Evolutionary conservation across 2,888 invertebrate species (phyloP).

Genomic region (Dermolepida albohirtum): DNA sequence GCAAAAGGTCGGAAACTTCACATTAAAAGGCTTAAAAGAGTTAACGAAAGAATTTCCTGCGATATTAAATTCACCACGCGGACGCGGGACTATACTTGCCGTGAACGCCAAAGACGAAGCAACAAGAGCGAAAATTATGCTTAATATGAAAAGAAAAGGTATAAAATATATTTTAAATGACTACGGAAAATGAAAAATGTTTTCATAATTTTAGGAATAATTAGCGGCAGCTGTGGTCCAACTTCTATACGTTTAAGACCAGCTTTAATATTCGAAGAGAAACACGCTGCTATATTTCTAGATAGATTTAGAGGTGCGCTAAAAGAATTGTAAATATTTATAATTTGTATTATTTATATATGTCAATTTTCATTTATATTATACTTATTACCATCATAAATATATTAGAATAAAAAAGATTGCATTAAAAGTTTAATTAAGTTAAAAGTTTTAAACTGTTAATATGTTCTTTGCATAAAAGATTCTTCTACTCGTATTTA

Average conservation of each 20-base stretch:
- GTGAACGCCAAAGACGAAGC: slow-evolving; percentile 74
- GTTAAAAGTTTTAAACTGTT: too few species aligned
- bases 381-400: not conserved
- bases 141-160: slow-evolving; percentile 79
- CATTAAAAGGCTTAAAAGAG: slow-evolving; percentile 71
- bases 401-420: too few species aligned
- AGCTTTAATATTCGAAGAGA: slow-evolving; percentile 84
- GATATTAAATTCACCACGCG: slow-evolving; percentile 82
- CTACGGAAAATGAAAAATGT: not conserved
- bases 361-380: not conserved
- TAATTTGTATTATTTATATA: slow-evolving; percentile 7
- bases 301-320: slow-evolving; percentile 81
- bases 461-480: too few species aligned
- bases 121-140: slow-evolving; percentile 78
- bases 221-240: slow-evolving; percentile 88
- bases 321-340: slow-evolving; percentile 8
- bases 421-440: too few species aligned
- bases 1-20: slow-evolving; percentile 74
- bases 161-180: slow-evolving; percentile 46
- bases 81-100: slow-evolving; percentile 89
- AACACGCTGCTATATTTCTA: slow-evolving; percentile 90
- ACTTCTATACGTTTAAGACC: slow-evolving; percentile 86
- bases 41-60: slow-evolving; percentile 79
- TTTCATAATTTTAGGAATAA: slow-evolving; percentile 73
- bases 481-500: too few species aligned